A percentile compares a stretch with the other conserved stretches of the same genome.
phyloP scores from a whole-genome alignment of 1,140 invertebrate species.

The Drosophila truncata region DNA sequence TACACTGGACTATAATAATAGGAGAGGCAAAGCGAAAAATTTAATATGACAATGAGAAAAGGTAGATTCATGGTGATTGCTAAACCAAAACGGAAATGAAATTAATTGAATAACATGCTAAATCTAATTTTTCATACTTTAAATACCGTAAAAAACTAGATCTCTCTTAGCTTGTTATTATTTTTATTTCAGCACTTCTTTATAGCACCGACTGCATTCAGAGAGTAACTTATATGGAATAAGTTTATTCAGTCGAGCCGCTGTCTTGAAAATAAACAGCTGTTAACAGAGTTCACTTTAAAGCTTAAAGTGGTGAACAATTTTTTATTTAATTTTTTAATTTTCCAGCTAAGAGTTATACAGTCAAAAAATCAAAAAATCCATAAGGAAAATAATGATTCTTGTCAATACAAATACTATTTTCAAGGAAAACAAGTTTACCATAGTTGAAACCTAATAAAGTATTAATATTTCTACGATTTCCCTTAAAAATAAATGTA shows the following conservation, averaged over 20 bases:
- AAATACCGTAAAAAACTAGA: background rate
- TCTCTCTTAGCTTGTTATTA: background rate
- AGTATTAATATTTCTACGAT: too few relatives aligned
- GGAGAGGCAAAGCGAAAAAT: background rate
- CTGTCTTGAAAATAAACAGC: background rate
- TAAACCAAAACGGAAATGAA: background rate
- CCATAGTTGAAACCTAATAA: too few relatives aligned
- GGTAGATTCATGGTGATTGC: conserved; percentile 5
- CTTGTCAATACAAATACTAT: too few relatives aligned
- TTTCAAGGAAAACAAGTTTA: too few relatives aligned
- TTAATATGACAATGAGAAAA: background rate
- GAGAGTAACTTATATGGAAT: background rate
- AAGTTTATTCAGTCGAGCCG: background rate
- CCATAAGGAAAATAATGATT: too few relatives aligned
- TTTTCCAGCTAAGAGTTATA: too few relatives aligned
- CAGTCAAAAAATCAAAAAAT: too few relatives aligned
- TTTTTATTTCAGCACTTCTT: background rate
- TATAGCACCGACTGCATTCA: background rate
- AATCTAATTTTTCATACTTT: background rate
- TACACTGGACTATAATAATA: background rate
- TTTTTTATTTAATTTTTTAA: too few relatives aligned
- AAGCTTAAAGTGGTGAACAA: too few relatives aligned
- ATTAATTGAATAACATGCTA: background rate
- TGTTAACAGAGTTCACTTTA: too few relatives aligned
- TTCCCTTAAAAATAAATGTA: too few relatives aligned